A percentile compares a stretch with the other conserved stretches of the same genome.
phyloP scores from a whole-genome alignment of 2,888 invertebrate species.

The Thymelicus acteon region DNA sequence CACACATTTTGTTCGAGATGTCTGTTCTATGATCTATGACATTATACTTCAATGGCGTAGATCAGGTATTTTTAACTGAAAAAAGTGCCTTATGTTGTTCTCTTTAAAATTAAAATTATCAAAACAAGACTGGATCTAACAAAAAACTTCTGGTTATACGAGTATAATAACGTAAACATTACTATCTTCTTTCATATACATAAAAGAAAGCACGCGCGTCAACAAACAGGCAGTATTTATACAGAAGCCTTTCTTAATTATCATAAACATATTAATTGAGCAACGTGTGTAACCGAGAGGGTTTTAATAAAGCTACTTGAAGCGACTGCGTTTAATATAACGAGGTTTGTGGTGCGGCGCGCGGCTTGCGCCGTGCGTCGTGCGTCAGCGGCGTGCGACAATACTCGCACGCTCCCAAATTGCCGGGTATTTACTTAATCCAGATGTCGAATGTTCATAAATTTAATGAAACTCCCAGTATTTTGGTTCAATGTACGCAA shows the following conservation, averaged over 20 bases:
- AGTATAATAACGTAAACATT: too few species aligned
- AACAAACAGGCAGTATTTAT: neutral
- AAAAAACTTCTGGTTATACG: too few species aligned
- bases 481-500: neutral
- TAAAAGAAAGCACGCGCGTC: too few species aligned
- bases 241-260: neutral
- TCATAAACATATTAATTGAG: neutral
- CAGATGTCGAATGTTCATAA: constrained; percentile 22
- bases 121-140: too few species aligned
- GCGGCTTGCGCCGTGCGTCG: neutral
- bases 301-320: neutral
- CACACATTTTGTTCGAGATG: too few species aligned
- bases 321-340: constrained; percentile 1
- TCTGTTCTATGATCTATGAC: too few species aligned
- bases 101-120: too few species aligned
- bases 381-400: neutral
- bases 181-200: too few species aligned
- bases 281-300: neutral
- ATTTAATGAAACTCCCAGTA: constrained; percentile 19
- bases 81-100: too few species aligned
- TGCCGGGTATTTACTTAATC: neutral
- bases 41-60: too few species aligned
- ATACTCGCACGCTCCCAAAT: neutral
- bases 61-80: too few species aligned
- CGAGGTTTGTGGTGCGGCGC: neutral